These are phyloP conservation scores for Fukomys damarensis DNA, from an alignment of 2,113 vertebrate species.

Conservation along the genomic window DNA sequence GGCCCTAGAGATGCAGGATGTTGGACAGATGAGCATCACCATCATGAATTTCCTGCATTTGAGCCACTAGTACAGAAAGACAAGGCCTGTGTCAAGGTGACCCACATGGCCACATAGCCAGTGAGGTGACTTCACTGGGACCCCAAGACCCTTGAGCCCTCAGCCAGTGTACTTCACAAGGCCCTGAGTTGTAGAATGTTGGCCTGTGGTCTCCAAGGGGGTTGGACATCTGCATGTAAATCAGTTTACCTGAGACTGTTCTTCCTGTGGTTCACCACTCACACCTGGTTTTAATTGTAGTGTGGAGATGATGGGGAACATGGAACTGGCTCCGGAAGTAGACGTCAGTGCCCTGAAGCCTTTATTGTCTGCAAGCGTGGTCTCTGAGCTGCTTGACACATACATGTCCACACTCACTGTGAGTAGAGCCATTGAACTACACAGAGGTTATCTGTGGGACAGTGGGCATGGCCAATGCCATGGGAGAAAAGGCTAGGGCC, in stretches of 20 bases:
- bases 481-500: too few species aligned
- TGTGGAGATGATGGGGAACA: conserved; percentile 96
- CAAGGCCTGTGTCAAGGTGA: background rate
- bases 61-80: background rate
- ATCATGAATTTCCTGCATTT: background rate
- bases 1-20: background rate
- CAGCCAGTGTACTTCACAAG: rapidly evolving
- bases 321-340: conserved; percentile 92
- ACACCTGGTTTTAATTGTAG: conserved; percentile 80
- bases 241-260: background rate
- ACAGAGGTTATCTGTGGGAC: too few species aligned
- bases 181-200: background rate
- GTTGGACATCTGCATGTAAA: background rate
- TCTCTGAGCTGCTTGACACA: conserved; percentile 93
- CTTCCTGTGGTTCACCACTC: background rate
- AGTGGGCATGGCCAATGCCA: too few species aligned
- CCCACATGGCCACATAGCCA: background rate
- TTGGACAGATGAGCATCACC: background rate
- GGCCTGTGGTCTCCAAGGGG: background rate
- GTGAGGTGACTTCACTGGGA: background rate
- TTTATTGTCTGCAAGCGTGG: conserved; percentile 90
- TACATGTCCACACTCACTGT: conserved; percentile 97
- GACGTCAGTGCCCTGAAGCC: conserved; percentile 90
- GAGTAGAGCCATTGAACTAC: conserved; percentile 76
- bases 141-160: background rate